Percentiles rank a stretch among this genome's conserved stretches.
Evolutionary conservation across 2,113 vertebrate species (phyloP).

Genomic region (Anolis carolinensis): DNA sequence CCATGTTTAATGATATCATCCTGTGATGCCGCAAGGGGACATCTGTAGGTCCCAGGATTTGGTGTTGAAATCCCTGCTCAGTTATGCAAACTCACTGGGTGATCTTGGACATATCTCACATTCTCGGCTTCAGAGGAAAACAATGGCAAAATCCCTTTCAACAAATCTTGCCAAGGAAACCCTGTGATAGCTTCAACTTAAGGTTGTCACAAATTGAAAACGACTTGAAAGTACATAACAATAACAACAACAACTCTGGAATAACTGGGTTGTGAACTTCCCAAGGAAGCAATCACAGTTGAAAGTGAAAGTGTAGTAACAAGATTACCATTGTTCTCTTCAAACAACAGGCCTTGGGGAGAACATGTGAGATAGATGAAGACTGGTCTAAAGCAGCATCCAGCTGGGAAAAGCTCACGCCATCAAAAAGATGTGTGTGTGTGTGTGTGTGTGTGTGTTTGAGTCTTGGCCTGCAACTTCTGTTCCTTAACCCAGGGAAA

Average conservation of each 20-base stretch:
- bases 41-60: too few species aligned
- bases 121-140: too few species aligned
- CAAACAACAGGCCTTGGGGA: not conserved
- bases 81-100: too few species aligned
- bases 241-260: not conserved
- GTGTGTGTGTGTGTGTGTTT: not conserved
- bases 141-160: too few species aligned
- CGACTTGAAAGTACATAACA: too few species aligned
- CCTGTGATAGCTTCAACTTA: too few species aligned
- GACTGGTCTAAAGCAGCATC: slow-evolving; percentile 9
- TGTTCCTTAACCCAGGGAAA: not conserved
- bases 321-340: slow-evolving; percentile 31
- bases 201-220: too few species aligned
- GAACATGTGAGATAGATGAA: not conserved
- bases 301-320: not conserved
- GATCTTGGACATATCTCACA: too few species aligned
- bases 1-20: too few species aligned
- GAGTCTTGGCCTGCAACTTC: slow-evolving; percentile 10
- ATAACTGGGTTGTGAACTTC: slow-evolving; percentile 33
- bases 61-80: too few species aligned
- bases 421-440: not conserved
- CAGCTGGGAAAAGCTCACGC: not conserved
- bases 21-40: too few species aligned
- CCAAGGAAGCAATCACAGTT: not conserved
- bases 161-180: too few species aligned